phyloP scores from a whole-genome alignment of 2,888 invertebrate genomes.

The Seira musarum region DNA sequence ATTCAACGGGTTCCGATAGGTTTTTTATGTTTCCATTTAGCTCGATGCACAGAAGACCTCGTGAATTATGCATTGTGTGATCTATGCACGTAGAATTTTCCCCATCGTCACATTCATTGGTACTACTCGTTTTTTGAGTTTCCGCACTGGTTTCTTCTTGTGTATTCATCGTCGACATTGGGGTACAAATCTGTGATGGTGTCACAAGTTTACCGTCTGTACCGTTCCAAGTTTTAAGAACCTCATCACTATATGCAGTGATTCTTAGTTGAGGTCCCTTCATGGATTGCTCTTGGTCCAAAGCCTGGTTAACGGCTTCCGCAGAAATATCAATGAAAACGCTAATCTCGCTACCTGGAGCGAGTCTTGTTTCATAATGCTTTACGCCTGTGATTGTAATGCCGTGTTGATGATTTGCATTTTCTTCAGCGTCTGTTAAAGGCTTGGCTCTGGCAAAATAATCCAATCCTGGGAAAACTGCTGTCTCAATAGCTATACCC shows the following conservation, averaged over 20 bases:
- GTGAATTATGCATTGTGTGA: background rate
- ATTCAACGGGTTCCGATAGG: constrained; percentile 68
- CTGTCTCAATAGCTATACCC: constrained; percentile 52
- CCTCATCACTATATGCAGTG: constrained; percentile 58
- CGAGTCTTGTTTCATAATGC: constrained; percentile 1
- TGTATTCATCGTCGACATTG: too few relatives aligned
- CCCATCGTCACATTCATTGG: too few relatives aligned
- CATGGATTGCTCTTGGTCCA: background rate
- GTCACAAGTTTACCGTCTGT: too few relatives aligned
- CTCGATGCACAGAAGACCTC: constrained; percentile 57
- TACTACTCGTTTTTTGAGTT: too few relatives aligned
- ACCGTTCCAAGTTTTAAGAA: constrained; percentile 57
- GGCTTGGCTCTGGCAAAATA: too few relatives aligned
- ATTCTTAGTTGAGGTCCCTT: constrained; percentile 53
- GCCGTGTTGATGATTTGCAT: constrained; percentile 7
- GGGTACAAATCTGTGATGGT: too few relatives aligned
- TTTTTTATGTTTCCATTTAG: constrained; percentile 62
- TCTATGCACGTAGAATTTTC: too few relatives aligned
- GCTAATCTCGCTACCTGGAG: background rate
- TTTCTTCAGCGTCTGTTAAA: background rate
- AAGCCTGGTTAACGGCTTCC: constrained; percentile 54
- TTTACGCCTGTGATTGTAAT: background rate
- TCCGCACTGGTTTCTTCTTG: too few relatives aligned
- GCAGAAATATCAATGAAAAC: constrained; percentile 50
- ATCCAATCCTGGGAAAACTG: constrained; percentile 40